Conservation (phyloP, 2,113 vertebrate species). For the Eubucco bourcierii region DNA sequence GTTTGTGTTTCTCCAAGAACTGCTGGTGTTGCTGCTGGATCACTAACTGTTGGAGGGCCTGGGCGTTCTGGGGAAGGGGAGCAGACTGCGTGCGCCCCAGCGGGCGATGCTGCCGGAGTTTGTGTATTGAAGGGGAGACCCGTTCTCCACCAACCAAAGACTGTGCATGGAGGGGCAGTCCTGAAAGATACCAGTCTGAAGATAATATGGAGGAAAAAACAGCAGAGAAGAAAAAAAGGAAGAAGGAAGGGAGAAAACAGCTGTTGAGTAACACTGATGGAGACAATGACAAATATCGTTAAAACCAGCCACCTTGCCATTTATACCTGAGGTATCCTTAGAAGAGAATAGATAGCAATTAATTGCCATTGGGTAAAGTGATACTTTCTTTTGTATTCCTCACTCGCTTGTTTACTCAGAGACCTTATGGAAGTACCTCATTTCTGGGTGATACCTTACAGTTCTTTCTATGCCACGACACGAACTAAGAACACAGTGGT, state of each 20-base stretch:
- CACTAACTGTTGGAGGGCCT: constrained; percentile 95
- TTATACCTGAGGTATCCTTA: constrained; percentile 23
- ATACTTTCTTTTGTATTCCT: neutral
- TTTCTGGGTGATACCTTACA: neutral
- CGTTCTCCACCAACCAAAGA: constrained; percentile 78
- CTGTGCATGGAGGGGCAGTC: constrained; percentile 87
- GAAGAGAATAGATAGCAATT: neutral
- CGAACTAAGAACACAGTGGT: neutral
- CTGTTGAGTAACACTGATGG: constrained; percentile 57
- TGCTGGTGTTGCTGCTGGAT: constrained; percentile 99
- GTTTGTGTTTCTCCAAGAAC: constrained; percentile 98
- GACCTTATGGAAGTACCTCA: neutral
- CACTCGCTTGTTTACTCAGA: neutral
- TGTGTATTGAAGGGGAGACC: constrained; percentile 89
- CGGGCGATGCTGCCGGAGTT: constrained; percentile 93
- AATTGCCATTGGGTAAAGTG: neutral
- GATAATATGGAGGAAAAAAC: constrained; percentile 70
- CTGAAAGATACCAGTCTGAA: constrained; percentile 79
- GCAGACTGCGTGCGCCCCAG: constrained; percentile 96
- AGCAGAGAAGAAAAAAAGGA: constrained; percentile 65
- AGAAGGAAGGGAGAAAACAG: constrained; percentile 58
- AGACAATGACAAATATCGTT: neutral
- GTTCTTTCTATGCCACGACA: neutral
- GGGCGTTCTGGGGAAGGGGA: constrained; percentile 92
- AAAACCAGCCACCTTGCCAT: constrained; percentile 45